Percentiles rank a stretch among this genome's conserved stretches.
These are phyloP conservation scores for Macheiramphus alcinus DNA, from an alignment of 2,113 vertebrate species.

Conservation along the genomic window DNA sequence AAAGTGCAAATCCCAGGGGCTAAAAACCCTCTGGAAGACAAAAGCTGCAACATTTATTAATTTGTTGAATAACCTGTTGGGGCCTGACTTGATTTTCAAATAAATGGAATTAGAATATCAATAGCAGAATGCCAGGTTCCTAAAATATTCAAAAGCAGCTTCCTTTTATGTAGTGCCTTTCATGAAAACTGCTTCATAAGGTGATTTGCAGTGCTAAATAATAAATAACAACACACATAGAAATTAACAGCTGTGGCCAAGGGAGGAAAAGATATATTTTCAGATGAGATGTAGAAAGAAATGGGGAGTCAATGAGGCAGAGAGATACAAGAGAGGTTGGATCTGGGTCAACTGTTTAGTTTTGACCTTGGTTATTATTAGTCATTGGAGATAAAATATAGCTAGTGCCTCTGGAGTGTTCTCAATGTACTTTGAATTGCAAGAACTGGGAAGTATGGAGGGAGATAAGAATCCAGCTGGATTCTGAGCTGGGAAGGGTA, in stretches of 20 bases:
- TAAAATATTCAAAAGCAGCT: conserved; percentile 53
- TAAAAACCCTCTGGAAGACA: conserved; percentile 33
- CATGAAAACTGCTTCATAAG: conserved; percentile 33
- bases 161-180: conserved; percentile 52
- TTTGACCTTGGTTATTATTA: conserved; percentile 51
- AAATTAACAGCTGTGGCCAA: conserved; percentile 44
- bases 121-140: not conserved
- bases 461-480: not conserved
- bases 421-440: not conserved
- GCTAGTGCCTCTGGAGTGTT: not conserved
- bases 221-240: conserved; percentile 61
- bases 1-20: conserved; percentile 48
- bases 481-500: not conserved
- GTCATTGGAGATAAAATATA: conserved; percentile 48
- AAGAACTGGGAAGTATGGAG: not conserved
- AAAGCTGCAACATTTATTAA: conserved; percentile 55
- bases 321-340: conserved; percentile 55
- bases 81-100: conserved; percentile 51
- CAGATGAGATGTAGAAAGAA: conserved; percentile 23
- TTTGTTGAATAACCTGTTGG: conserved; percentile 63
- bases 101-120: conserved; percentile 56
- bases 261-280: conserved; percentile 21
- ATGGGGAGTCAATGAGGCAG: conserved; percentile 57
- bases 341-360: conserved; percentile 59
- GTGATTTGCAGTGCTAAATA: conserved; percentile 60